phyloP scores from a whole-genome alignment of 2,888 invertebrate species.

The Erpobdella octoculata region DNA sequence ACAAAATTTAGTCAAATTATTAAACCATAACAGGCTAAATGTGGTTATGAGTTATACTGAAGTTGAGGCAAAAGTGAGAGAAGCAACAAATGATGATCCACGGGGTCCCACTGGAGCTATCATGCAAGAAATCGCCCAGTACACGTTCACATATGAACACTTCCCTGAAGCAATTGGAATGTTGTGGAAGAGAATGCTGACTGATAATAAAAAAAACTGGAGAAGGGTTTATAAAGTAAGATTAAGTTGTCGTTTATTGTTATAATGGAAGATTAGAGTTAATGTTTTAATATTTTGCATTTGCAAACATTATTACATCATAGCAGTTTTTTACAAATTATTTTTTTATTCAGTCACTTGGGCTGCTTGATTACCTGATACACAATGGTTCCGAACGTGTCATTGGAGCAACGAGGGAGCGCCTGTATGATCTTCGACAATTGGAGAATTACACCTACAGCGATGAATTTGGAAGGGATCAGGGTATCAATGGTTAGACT shows the following conservation, averaged over 20 bases:
- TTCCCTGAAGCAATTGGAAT: conserved; percentile 96
- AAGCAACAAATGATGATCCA: conserved; percentile 98
- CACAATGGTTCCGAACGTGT: conserved; percentile 90
- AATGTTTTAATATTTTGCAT: background rate
- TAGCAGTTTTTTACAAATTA: background rate
- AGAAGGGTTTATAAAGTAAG: conserved; percentile 88
- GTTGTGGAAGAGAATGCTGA: conserved; percentile 97
- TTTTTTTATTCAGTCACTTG: conserved; percentile 65
- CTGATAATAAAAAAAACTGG: conserved; percentile 95
- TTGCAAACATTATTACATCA: background rate
- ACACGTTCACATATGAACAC: conserved; percentile 94
- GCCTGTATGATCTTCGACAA: conserved; percentile 88
- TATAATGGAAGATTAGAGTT: background rate
- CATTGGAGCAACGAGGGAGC: conserved; percentile 91
- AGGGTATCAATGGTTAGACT: conserved; percentile 61
- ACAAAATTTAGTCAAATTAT: background rate
- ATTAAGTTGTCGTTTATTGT: background rate
- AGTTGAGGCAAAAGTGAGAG: conserved; percentile 93
- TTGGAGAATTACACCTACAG: conserved; percentile 89
- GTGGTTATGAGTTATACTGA: conserved; percentile 99
- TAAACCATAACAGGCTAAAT: conserved; percentile 71
- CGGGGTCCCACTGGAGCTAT: conserved; percentile 90
- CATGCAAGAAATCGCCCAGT: conserved; percentile 94
- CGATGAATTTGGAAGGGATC: conserved; percentile 84
- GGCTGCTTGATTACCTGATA: conserved; percentile 84